Evolutionary conservation across 2,797 vertebrate species (phyloP).

Genomic region (Ibycter americanus): DNA sequence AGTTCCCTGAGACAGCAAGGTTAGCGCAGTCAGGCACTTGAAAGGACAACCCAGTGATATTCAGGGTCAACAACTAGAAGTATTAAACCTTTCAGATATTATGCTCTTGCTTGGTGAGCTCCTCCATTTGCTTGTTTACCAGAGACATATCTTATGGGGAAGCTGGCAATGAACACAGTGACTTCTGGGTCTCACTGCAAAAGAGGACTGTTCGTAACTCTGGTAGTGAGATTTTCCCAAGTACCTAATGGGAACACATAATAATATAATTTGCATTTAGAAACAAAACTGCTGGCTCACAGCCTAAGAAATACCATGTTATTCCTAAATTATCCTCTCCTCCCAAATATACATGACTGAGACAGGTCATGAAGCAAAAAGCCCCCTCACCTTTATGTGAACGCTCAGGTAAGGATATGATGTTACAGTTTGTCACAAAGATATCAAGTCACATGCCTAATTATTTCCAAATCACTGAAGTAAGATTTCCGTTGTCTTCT

Average conservation of each 20-base stretch:
- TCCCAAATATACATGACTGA: background rate
- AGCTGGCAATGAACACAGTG: accelerated
- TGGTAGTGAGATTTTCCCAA: background rate
- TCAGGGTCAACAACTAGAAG: background rate
- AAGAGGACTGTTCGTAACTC: background rate
- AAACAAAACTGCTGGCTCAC: background rate
- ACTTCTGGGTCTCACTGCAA: background rate
- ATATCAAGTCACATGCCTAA: background rate
- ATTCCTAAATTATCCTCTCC: background rate
- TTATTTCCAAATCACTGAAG: background rate
- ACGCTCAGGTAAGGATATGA: background rate
- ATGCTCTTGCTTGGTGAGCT: background rate
- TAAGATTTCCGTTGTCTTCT: background rate
- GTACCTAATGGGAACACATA: background rate
- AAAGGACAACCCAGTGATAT: background rate
- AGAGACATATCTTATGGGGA: background rate
- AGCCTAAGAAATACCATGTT: background rate
- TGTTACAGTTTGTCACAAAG: background rate
- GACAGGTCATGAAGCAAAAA: background rate
- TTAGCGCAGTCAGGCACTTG: conserved; percentile 10
- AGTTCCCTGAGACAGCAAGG: conserved; percentile 42
- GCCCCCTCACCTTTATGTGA: background rate
- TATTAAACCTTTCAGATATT: background rate
- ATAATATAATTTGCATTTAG: background rate
- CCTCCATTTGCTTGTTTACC: background rate